Evolutionary conservation across 2,113 vertebrate species (phyloP).

Genomic region (Saguinus imperator): DNA sequence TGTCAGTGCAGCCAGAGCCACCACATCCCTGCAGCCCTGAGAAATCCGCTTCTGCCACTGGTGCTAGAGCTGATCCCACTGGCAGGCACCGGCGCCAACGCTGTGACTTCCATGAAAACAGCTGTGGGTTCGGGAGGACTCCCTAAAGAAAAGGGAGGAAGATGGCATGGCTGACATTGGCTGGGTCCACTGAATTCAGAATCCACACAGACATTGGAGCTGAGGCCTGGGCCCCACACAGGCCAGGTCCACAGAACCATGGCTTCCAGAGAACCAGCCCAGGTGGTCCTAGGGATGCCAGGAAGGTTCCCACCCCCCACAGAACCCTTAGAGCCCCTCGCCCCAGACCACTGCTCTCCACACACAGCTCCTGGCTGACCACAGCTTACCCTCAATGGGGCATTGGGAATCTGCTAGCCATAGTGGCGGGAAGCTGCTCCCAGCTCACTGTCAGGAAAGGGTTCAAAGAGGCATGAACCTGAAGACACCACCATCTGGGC

Average conservation of each 20-base stretch:
- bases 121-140: background rate
- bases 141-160: background rate
- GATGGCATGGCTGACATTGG: background rate
- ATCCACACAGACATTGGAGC: background rate
- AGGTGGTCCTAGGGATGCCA: background rate
- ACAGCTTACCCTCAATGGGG: background rate
- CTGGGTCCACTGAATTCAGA: background rate
- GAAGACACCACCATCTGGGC: background rate
- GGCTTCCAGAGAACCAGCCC: background rate
- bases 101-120: background rate
- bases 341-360: background rate
- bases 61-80: too few relatives aligned
- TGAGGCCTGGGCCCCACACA: background rate
- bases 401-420: background rate
- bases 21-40: accelerated
- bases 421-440: background rate
- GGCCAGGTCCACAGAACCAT: background rate
- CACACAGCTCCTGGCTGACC: background rate
- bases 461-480: background rate
- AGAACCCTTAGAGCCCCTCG: background rate
- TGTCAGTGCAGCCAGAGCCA: background rate
- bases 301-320: background rate
- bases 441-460: background rate
- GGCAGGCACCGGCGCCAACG: background rate
- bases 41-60: background rate